Base-by-base conservation (phyloP, 2,113 vertebrate species). In the Bubo blakistoni region DNA sequence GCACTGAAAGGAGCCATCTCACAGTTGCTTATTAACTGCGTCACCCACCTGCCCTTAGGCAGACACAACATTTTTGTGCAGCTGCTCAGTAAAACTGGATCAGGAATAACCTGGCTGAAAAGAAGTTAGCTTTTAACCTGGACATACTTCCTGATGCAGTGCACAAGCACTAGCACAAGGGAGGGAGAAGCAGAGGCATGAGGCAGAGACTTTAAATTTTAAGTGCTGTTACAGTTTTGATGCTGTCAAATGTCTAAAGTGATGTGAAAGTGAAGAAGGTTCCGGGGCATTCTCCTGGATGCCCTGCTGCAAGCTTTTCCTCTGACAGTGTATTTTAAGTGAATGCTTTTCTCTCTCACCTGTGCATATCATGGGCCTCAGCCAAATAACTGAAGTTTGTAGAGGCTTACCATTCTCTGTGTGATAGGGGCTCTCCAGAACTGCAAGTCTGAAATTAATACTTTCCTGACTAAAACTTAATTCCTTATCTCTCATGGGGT, bases 91-190 rank as follows among this genome's bases (percentile, higher is more conserved):
- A 83, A 71, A 86, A 84, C 57, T 55, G 32, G 12, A 78, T 84
- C 61, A 38, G 94, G 80, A 95, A 25, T 61, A 80, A 88, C 79
- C 58, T 91, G 92, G 52, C 66, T 1, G 3, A 49, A 72, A 81
- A 67, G 52, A 69, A 81, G 90, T 91, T 94, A 91, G 44, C 34
- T 86, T 93, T 96, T 95, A 97, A 97, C 87, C 40, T 66, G 78
- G 49, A 8, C 17, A 0, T 32, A 2, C 34, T 79, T 77, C 19
- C 82, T 81, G 59, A 49, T 66, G 62, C 8, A 20, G 46, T 19
- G 5, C 49, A 10, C 25, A 57, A 57, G 29, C 0, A 3, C 47
- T 71, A 21, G 46, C 16, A 26, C 51, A 6, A 70, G 38, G 63
- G 40, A 67, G 15, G 32, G 32, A 46, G 40, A 61, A 73, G 36